Base-by-base conservation (phyloP, 1,140 invertebrate genomes). In the Nephila pilipes region DNA sequence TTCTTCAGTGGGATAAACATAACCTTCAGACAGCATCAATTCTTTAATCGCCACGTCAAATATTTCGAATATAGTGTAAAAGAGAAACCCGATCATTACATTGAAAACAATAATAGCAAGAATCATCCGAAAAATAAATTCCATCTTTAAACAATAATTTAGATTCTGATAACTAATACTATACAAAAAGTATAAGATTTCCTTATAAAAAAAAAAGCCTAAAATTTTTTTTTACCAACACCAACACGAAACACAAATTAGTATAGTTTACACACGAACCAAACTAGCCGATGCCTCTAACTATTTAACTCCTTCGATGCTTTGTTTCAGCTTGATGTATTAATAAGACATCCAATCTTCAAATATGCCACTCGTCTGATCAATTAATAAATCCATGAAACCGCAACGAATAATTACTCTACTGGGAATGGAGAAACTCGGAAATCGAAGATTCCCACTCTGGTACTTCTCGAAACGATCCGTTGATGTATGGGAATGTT, bases 51-150 rank as follows among this genome's bases (percentile, higher is more conserved):
- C 25, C 8, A 58, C 80, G 16, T 90, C 69, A 20, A 90, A 32
- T 32, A 90, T 57, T 80, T 90, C 88, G 10, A 38, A 80, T 4
- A 90, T 36, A 22, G 69, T 57, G 55, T 80, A 90, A 58, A 46
- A 90, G 4, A 90, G 20, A n/a, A 90, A 80, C 18, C 54, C 69
- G 20, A 90, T 81, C 65, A 90, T 80, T 12, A 90, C 54, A 65
- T 90, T 90, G 3, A 90, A 90, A 79, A 90, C 32, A 81, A 90
- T 57, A n/a, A 90, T 4, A 8, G 75, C 88, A 0, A 90, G 14
- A 3, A 90, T 18, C n/a, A 90, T 38, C 1, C 88, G 88, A n/a
- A 90, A n/a, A 22, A 90, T 32, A 1, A 88, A 14, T 12, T 88
- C 87, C 0, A 65, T 46, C 12, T 46, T 46, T 46, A 46, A 46